phyloP scores from a whole-genome alignment of 1,140 invertebrate species.

The Drosophila malerkotliana region DNA sequence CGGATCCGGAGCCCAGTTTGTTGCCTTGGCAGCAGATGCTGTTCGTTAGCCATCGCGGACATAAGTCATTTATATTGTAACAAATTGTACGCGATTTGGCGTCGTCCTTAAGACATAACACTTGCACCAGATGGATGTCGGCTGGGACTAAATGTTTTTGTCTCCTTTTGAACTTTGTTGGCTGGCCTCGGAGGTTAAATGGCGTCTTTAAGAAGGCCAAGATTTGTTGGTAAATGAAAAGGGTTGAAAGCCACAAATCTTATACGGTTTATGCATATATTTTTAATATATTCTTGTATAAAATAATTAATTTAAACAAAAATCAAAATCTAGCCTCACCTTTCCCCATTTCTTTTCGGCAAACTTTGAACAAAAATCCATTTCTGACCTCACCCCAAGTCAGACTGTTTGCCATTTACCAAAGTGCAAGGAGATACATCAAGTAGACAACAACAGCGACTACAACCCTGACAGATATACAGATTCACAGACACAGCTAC shows the following conservation, averaged over 20 bases:
- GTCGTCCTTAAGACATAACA: slow-evolving; percentile 54
- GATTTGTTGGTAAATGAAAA: slow-evolving; percentile 41
- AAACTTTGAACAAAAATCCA: slow-evolving; percentile 6
- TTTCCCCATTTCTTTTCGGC: slow-evolving; percentile 17
- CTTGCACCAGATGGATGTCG: slow-evolving; percentile 53
- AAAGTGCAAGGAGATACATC: slow-evolving; percentile 78
- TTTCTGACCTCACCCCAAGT: slow-evolving; percentile 30
- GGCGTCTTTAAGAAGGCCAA: slow-evolving; percentile 45
- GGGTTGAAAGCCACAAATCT: slow-evolving; percentile 7
- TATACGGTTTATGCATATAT: background rate
- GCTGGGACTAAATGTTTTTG: slow-evolving; percentile 68
- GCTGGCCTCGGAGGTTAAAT: slow-evolving; percentile 56
- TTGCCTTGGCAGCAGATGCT: slow-evolving; percentile 62
- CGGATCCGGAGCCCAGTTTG: slow-evolving; percentile 25
- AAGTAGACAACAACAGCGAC: slow-evolving; percentile 53
- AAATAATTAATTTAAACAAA: slow-evolving; percentile 17
- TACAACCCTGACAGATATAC: slow-evolving; percentile 31
- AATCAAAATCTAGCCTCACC: slow-evolving; percentile 14
- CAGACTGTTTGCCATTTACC: slow-evolving; percentile 64
- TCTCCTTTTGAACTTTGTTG: slow-evolving; percentile 66
- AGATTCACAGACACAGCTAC: slow-evolving; percentile 36
- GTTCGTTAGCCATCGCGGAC: slow-evolving; percentile 65
- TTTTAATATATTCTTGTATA: background rate
- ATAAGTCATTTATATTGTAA: slow-evolving; percentile 83
- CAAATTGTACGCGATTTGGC: slow-evolving; percentile 80